phyloP scores from a whole-genome alignment of 2,113 vertebrate species.

The Podocnemis expansa region DNA sequence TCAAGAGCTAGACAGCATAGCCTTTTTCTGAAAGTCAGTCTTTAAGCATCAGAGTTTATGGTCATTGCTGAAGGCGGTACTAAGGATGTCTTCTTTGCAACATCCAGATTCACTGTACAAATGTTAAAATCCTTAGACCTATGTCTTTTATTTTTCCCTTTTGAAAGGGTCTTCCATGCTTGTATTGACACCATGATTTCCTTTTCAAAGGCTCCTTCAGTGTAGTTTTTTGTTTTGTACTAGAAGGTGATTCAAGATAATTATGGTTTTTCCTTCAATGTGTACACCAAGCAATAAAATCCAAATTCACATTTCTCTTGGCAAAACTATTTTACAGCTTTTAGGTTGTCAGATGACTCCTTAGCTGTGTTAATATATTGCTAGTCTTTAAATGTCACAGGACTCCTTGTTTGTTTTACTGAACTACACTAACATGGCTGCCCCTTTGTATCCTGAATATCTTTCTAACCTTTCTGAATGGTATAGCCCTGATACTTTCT shows the following conservation, averaged over 20 bases:
- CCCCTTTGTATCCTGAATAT: rapidly evolving
- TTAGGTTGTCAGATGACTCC: rapidly evolving
- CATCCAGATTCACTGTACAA: not conserved
- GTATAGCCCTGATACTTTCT: not conserved
- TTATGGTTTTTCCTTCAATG: not conserved
- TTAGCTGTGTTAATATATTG: not conserved
- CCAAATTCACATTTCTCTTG: not conserved
- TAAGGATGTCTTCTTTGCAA: conserved; percentile 11
- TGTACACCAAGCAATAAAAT: not conserved
- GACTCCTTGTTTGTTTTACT: too few relatives aligned
- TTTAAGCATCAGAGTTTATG: not conserved
- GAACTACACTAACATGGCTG: too few relatives aligned
- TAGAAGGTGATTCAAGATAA: not conserved
- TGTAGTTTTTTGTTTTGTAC: not conserved
- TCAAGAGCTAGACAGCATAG: not conserved
- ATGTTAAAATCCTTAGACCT: not conserved
- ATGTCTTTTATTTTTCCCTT: not conserved
- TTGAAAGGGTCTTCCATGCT: not conserved
- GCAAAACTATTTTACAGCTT: not conserved
- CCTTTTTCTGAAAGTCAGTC: not conserved
- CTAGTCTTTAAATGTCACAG: too few relatives aligned
- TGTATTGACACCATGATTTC: not conserved
- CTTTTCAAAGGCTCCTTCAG: rapidly evolving
- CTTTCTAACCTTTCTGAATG: not conserved
- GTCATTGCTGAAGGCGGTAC: not conserved